Conservation (phyloP, 2,888 invertebrate species). For the Drosophila rubida region DNA sequence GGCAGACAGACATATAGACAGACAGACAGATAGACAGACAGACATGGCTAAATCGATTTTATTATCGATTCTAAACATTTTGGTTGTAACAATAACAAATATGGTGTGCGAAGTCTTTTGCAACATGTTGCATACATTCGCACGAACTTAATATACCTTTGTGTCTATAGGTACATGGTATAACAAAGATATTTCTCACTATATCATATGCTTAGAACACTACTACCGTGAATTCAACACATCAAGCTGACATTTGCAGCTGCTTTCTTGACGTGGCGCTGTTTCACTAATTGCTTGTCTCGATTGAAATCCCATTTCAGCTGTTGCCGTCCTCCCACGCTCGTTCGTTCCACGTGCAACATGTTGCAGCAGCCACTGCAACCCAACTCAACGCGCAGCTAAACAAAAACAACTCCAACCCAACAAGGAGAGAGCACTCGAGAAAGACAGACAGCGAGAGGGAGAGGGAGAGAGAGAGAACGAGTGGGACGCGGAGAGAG, state of each 20-base stretch:
- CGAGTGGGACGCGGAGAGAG: neutral
- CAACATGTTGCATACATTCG: too few relatives aligned
- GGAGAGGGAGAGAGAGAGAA: neutral
- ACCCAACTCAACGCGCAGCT: conserved; percentile 14
- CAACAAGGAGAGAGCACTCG: neutral
- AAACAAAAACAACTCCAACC: neutral
- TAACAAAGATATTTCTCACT: too few relatives aligned
- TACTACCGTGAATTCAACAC: too few relatives aligned
- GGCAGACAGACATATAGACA: too few relatives aligned
- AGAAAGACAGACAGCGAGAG: neutral
- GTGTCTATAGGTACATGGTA: too few relatives aligned
- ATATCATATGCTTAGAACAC: too few relatives aligned
- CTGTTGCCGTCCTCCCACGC: conserved; percentile 12
- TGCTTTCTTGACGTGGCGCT: neutral
- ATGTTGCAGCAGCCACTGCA: conserved; percentile 33
- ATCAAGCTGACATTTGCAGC: neutral
- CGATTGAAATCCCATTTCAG: conserved; percentile 1
- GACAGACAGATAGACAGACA: too few relatives aligned
- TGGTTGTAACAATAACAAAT: too few relatives aligned
- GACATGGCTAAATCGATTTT: too few relatives aligned
- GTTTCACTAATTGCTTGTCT: conserved; percentile 8
- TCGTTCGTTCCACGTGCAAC: conserved; percentile 17
- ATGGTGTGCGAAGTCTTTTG: too few relatives aligned
- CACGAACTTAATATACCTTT: too few relatives aligned
- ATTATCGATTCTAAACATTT: too few relatives aligned